These are phyloP conservation scores for Actinia equina DNA, from an alignment of 64 coral and sea anemone species.

Conservation along the genomic window DNA sequence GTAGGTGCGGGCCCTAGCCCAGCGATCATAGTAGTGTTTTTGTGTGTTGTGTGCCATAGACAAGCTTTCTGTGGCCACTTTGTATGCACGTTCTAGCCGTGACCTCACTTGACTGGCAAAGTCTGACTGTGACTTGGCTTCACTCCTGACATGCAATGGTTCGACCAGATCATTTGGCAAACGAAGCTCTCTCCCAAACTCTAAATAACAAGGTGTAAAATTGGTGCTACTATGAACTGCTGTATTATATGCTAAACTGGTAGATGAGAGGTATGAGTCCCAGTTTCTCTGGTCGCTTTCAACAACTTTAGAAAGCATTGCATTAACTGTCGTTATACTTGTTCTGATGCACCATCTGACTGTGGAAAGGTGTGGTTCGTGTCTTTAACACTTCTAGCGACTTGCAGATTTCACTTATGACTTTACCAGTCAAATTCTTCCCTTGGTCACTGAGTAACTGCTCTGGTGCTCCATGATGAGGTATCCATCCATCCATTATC, in stretches of 20 bases:
- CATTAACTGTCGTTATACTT: conserved; percentile 37
- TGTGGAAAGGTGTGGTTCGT: conserved; percentile 48
- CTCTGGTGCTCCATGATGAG: conserved; percentile 27
- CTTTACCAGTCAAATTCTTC: background rate
- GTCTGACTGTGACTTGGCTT: conserved; percentile 12
- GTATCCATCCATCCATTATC: conserved; percentile 56
- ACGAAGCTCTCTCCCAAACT: conserved; percentile 48
- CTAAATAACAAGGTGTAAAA: conserved; percentile 38
- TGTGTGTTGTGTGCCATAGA: conserved; percentile 30
- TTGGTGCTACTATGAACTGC: conserved; percentile 43
- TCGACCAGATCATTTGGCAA: conserved; percentile 33
- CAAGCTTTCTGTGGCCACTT: conserved; percentile 15
- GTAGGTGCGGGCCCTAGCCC: conserved; percentile 34
- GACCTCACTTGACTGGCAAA: conserved; percentile 17
- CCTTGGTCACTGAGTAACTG: conserved; percentile 30
- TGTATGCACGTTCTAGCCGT: conserved; percentile 17
- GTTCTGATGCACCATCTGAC: conserved; percentile 40
- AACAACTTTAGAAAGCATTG: conserved; percentile 31
- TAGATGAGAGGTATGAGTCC: conserved; percentile 24
- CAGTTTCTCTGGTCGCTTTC: conserved; percentile 17
- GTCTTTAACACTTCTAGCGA: conserved; percentile 25
- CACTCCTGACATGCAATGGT: background rate
- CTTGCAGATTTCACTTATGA: conserved; percentile 6
- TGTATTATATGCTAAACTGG: conserved; percentile 48
- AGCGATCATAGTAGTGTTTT: conserved; percentile 54